These are phyloP conservation scores for Idaea aversata DNA, from an alignment of 2,888 invertebrate genomes.

Conservation along the genomic window DNA sequence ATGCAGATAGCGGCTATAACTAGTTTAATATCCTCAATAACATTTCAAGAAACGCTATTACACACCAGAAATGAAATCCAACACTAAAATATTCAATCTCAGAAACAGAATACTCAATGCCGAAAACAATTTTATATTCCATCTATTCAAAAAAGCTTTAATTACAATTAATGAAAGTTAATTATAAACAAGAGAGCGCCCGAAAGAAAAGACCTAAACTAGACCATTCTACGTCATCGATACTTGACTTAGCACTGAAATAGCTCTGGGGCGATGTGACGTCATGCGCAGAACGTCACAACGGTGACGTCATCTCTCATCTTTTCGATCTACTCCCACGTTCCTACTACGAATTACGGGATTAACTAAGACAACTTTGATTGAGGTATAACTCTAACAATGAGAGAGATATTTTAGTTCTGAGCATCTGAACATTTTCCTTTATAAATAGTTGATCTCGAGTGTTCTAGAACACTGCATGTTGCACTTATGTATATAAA, in stretches of 20 bases:
- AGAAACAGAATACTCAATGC: no score
- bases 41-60: no score
- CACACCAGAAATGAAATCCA: no score
- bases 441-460: no score
- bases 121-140: no score
- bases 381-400: neutral
- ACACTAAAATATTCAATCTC: no score
- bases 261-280: conserved; percentile 33
- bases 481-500: no score
- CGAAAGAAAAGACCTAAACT: neutral
- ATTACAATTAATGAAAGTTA: no score
- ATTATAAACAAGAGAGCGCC: neutral
- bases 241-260: conserved; percentile 9
- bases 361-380: neutral
- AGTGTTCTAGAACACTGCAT: no score
- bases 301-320: conserved; percentile 40
- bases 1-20: neutral
- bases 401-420: neutral
- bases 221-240: neutral
- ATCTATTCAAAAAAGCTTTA: no score
- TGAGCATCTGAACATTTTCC: neutral
- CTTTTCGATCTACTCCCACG: conserved; percentile 17
- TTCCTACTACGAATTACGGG: conserved; percentile 10
- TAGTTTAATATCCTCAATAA: no score
- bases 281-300: conserved; percentile 56